Base-by-base conservation (phyloP, 1,140 invertebrate genomes). In the Armadillidium nasatum region DNA sequence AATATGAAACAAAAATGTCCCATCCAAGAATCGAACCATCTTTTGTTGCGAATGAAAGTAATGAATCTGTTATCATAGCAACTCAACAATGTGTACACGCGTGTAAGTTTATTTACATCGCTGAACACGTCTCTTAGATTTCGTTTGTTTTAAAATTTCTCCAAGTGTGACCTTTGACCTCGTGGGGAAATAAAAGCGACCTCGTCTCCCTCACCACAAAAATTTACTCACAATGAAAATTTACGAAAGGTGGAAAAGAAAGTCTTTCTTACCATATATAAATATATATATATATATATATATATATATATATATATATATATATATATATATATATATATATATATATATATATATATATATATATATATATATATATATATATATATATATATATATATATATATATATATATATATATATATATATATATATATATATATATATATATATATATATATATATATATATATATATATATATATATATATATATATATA, bases 381-480 rank as follows among this genome's bases (percentile, higher is more conserved):
- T 60, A 60, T 60, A 60, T 33, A 33, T 33, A 33, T 33, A 33
- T 33, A 33, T 33, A 33, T 33, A 33, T 33, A 33, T 33, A 33
- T 33, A 33, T 33, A 33, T 6, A 33, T 1, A 6, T 33, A 33
- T 33, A 3, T 33, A 33, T 1, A 33, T 33, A 3, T 33, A 33
- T 33, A 33, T 60, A 60, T 60, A 60, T 60, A 1, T 60, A 7
- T 60, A 60, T 60, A 60, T 21, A 60, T 60, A 60, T 21, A 60
- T 60, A 60, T 60, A 60, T 60, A 60, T 60, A 21, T 60, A 60
- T 60, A 60, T 60, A 60, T 60, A 60, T 60, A 21, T 60, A 60
- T 60, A 21, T 60, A 60, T 60, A 60, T 21, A 60, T 60, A 60
- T 21, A 60, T 60, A 60, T 21, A 60, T 60, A 60, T 21, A 60